Evolutionary conservation across 2,888 invertebrate genomes (phyloP), one percentile per base, ranked within the genome.

Genomic region (Athalia circularis): DNA sequence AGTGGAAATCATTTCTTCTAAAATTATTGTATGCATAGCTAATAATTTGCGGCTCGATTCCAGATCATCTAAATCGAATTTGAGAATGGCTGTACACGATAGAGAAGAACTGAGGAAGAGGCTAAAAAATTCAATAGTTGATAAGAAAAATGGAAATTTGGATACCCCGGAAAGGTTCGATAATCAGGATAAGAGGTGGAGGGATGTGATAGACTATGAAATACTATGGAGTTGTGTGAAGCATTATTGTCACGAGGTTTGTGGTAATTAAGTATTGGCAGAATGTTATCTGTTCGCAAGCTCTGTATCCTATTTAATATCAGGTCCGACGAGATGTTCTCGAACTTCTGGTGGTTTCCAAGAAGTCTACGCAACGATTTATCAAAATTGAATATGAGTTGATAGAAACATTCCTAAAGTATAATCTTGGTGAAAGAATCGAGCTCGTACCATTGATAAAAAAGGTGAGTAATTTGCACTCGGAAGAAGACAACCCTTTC

Each of bases 361-460:
- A 93, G 74, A 95, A 95, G 87, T 93, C 93, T 1, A 96, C 96
- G 2, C 95, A 96, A 86, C 82, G 91, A 9, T 93, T 95, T 81
- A 87, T 92, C 0, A 78, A 86, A 0, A 90, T 91, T 62, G 97
- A 97, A 86, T 91, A 97, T 54, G 87, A 92, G 2, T 91, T 94
- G 13, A 90, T 96, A 45, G 87, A 93, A 8, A 89, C 90, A 54
- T 96, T 94, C 89, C 86, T 96, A 54, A 89, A 91, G 15, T 93
- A 94, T 87, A 97, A 96, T 90, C 91, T 95, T 70, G 94, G 94
- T 82, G 94, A 94, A 82, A 92, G 95, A 52, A 95, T 96, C 85
- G 93, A 94, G 83, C 92, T 94, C 75, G 87, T 95, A n/a, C 92
- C 95, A 0, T 88, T 94, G 3, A 91, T 95, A 74, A 95, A 95